Conservation (phyloP, 1,140 invertebrate species). For the Diorhabda elongata region DNA sequence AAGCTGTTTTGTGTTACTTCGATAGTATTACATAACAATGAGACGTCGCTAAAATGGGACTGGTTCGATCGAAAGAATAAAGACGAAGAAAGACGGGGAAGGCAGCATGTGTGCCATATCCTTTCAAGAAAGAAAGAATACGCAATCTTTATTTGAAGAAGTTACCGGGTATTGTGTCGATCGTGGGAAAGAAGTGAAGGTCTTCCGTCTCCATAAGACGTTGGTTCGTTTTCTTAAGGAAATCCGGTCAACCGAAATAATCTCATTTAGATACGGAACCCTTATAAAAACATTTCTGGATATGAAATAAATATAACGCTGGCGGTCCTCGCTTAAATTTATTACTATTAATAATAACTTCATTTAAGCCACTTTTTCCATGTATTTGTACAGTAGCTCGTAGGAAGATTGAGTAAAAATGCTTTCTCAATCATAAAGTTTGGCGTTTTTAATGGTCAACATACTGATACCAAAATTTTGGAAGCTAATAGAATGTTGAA, state of each 20-base stretch:
- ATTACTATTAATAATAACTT: no score
- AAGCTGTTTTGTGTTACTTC: not conserved
- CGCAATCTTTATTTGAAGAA: conserved; percentile 4
- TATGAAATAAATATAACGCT: no score
- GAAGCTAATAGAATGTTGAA: no score
- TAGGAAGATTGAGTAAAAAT: no score
- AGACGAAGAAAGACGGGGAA: not conserved
- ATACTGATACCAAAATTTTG: no score
- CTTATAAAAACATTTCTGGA: not conserved
- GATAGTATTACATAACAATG: not conserved
- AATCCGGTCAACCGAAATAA: conserved; percentile 4
- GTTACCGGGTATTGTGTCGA: not conserved
- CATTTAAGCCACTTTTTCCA: no score
- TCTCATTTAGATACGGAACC: not conserved
- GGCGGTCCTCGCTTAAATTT: no score
- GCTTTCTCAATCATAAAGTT: no score
- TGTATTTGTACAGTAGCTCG: no score
- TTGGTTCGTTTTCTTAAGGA: conserved; percentile 8
- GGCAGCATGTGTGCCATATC: conserved; percentile 2
- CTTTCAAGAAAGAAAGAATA: conserved; percentile 6
- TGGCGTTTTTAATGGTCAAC: no score
- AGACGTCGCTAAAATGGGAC: conserved; percentile 6
- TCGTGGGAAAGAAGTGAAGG: not conserved
- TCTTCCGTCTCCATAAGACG: conserved; percentile 7
- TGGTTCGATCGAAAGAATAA: conserved; percentile 2